Percentiles rank a stretch among this genome's conserved stretches.
These are phyloP conservation scores for Apostichopus japonicus DNA, from an alignment of 35 echinoderm and acorn worm species.

Conservation along the genomic window DNA sequence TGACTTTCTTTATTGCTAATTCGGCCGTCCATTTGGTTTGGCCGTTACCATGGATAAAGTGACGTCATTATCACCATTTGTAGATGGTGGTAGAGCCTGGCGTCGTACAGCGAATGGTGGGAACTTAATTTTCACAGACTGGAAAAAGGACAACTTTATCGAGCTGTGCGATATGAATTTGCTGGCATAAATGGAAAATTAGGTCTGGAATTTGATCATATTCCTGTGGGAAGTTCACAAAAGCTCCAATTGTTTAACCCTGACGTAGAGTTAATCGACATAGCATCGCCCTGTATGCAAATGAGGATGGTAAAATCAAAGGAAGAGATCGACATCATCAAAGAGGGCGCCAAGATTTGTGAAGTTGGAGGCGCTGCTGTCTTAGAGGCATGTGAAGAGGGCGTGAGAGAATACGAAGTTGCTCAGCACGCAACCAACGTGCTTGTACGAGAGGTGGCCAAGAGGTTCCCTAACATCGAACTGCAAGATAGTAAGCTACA, in stretches of 20 bases:
- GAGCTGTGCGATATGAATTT: constrained; percentile 59
- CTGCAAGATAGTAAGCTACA: not conserved
- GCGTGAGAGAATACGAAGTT: constrained; percentile 74
- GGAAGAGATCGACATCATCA: constrained; percentile 87
- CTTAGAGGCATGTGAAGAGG: constrained; percentile 70
- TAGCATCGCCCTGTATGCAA: constrained; percentile 74
- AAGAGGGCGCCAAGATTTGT: constrained; percentile 70
- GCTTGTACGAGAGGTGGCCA: constrained; percentile 82
- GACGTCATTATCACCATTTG: constrained; percentile 43
- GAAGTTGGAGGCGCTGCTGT: constrained; percentile 77
- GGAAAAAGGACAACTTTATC: constrained; percentile 85
- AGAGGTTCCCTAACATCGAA: constrained; percentile 15
- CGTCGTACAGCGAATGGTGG: constrained; percentile 65
- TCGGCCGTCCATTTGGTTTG: constrained; percentile 65
- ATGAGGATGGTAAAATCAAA: constrained; percentile 83
- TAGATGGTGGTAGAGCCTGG: constrained; percentile 86
- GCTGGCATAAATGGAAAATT: constrained; percentile 55
- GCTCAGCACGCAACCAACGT: constrained; percentile 57
- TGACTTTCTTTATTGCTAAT: constrained; percentile 50
- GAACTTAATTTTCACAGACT: constrained; percentile 85
- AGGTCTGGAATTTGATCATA: constrained; percentile 85
- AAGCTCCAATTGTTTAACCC: constrained; percentile 73
- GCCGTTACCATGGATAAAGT: constrained; percentile 70
- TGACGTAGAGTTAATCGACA: constrained; percentile 60
- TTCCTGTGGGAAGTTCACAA: constrained; percentile 62